These are phyloP conservation scores for Lophochroa leadbeateri DNA, from an alignment of 2,113 vertebrate species.

Conservation along the genomic window DNA sequence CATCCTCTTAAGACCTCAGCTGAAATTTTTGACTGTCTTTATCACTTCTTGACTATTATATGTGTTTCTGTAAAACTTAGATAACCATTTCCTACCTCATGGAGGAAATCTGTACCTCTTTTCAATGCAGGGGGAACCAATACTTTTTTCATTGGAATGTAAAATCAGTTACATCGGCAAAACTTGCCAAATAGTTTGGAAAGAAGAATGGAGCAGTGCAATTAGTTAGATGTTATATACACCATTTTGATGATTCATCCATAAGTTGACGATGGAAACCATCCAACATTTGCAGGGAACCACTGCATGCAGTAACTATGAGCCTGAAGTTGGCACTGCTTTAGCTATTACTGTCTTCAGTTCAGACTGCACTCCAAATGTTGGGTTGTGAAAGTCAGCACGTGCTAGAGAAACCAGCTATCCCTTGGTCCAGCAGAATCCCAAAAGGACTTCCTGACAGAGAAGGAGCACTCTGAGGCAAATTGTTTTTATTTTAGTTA, in stretches of 20 bases:
- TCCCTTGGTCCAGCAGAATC: not conserved
- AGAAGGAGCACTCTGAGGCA: not conserved
- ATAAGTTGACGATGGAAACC: not conserved
- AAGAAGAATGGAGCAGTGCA: not conserved
- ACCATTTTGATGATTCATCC: not conserved
- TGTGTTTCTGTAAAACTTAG: not conserved
- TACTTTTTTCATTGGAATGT: not conserved
- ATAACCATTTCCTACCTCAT: not conserved
- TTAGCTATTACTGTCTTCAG: not conserved
- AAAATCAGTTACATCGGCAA: fast-evolving
- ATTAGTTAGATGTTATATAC: not conserved
- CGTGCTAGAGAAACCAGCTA: not conserved
- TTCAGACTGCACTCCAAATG: not conserved
- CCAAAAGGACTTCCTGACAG: not conserved
- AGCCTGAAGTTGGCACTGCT: not conserved
- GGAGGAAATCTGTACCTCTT: not conserved
- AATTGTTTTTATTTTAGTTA: not conserved
- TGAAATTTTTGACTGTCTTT: not conserved
- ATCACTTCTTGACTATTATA: not conserved
- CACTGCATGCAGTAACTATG: no score
- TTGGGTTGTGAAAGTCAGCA: not conserved
- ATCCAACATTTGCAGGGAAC: not conserved
- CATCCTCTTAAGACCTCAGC: not conserved
- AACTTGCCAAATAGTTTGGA: not conserved
- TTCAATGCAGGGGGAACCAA: fast-evolving